These are phyloP conservation scores for Dynastes maya DNA, from an alignment of 2,888 invertebrate genomes.

Conservation along the genomic window DNA sequence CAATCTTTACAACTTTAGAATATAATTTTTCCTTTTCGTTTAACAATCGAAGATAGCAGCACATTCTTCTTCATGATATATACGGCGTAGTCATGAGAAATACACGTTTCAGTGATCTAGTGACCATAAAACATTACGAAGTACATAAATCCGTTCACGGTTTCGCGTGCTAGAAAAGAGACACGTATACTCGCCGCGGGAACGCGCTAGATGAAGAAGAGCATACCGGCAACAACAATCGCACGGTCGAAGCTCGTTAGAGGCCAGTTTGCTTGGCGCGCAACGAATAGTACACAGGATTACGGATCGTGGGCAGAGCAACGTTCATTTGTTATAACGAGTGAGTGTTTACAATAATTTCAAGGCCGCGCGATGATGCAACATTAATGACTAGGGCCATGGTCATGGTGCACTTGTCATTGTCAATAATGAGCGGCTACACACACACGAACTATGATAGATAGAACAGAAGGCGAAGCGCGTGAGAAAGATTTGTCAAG, in stretches of 20 bases:
- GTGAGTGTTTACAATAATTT: constrained; percentile 54
- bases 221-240: not conserved
- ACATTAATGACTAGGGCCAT: constrained; percentile 54
- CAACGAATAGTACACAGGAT: constrained; percentile 54
- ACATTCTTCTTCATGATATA: constrained; percentile 7
- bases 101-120: constrained; percentile 34
- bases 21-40: not conserved
- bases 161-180: constrained; percentile 14
- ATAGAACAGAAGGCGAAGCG: constrained; percentile 36
- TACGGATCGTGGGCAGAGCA: constrained; percentile 58
- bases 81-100: constrained; percentile 1
- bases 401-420: constrained; percentile 55
- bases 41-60: constrained; percentile 2
- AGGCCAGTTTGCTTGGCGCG: constrained; percentile 20
- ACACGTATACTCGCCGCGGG: not conserved
- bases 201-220: not conserved
- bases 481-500: constrained; percentile 40
- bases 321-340: constrained; percentile 58
- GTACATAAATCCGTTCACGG: constrained; percentile 39
- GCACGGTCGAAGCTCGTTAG: constrained; percentile 1
- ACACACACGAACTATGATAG: not conserved
- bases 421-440: constrained; percentile 47
- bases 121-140: constrained; percentile 34
- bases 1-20: too few species aligned
- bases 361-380: constrained; percentile 56